phyloP scores from a whole-genome alignment of 1,140 invertebrate species.

The Euschistus heros region DNA sequence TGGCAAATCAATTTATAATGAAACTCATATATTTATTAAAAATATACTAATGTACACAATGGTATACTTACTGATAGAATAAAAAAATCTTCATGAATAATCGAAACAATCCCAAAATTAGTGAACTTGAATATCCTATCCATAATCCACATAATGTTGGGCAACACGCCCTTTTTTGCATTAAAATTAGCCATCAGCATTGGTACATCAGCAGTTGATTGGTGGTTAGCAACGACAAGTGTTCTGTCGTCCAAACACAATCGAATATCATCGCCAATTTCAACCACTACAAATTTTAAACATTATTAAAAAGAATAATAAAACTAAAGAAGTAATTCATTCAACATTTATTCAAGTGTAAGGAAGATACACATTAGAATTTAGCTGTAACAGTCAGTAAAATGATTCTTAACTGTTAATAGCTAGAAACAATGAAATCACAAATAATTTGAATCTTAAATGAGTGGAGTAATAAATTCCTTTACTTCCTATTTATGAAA shows the following conservation, averaged over 20 bases:
- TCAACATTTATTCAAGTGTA: too few species aligned
- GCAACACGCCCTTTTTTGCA: constrained; percentile 57
- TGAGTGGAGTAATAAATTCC: too few species aligned
- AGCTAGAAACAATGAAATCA: too few species aligned
- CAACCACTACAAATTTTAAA: constrained; percentile 55
- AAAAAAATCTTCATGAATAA: constrained; percentile 89
- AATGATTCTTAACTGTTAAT: too few species aligned
- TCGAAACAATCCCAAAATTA: constrained; percentile 88
- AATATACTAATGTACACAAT: constrained; percentile 1
- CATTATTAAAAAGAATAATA: too few species aligned
- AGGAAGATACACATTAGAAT: too few species aligned
- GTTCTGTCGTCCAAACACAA: constrained; percentile 56
- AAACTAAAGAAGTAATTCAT: too few species aligned
- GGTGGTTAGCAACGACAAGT: constrained; percentile 86
- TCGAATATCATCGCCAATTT: constrained; percentile 78
- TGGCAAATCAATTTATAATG: not conserved
- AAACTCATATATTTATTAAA: not conserved
- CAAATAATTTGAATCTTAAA: too few species aligned
- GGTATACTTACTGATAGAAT: constrained; percentile 66
- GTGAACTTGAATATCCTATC: constrained; percentile 89
- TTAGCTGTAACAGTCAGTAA: too few species aligned
- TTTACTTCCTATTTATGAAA: too few species aligned
- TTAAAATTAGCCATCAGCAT: constrained; percentile 82
- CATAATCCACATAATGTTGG: constrained; percentile 94
- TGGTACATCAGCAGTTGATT: constrained; percentile 91